Evolutionary conservation across 1,140 invertebrate genomes (phyloP).

Genomic region (Trissolcus basalis): DNA sequence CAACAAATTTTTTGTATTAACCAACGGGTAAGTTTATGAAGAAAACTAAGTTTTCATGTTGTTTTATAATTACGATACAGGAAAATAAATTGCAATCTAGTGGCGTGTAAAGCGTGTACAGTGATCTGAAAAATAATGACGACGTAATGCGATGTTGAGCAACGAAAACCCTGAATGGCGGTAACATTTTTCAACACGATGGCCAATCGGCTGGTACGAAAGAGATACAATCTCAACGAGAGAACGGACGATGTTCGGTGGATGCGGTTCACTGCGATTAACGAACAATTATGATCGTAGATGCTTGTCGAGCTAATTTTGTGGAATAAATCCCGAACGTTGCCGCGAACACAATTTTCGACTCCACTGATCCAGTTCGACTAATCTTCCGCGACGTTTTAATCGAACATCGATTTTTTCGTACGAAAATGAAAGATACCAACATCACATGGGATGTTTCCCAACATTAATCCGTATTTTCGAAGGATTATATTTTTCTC

Average conservation of each 20-base stretch:
- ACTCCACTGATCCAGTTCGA: conserved; percentile 29
- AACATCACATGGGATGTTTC: background rate
- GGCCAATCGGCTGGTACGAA: conserved; percentile 38
- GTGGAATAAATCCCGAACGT: conserved; percentile 57
- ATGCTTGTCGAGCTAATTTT: conserved; percentile 56
- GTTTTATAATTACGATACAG: conserved; percentile 10
- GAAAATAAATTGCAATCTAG: conserved; percentile 18
- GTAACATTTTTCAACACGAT: conserved; percentile 39
- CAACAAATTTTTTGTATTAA: too few relatives aligned
- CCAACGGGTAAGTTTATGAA: too few relatives aligned
- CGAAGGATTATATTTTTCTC: too few relatives aligned
- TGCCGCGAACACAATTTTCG: conserved; percentile 38
- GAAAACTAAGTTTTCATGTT: background rate
- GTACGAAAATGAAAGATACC: conserved; percentile 1
- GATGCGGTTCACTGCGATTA: conserved; percentile 57
- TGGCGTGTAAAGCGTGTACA: conserved; percentile 33
- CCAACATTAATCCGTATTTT: conserved; percentile 4
- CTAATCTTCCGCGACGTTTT: conserved; percentile 55
- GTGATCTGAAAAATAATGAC: conserved; percentile 49
- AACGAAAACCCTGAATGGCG: conserved; percentile 17
- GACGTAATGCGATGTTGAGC: conserved; percentile 42
- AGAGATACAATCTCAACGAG: conserved; percentile 47
- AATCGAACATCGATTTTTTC: conserved; percentile 46
- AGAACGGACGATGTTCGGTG: conserved; percentile 31
- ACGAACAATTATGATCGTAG: conserved; percentile 59